These are phyloP conservation scores for Ganaspis sp. DNA, from an alignment of 1,140 invertebrate species.

Conservation along the genomic window DNA sequence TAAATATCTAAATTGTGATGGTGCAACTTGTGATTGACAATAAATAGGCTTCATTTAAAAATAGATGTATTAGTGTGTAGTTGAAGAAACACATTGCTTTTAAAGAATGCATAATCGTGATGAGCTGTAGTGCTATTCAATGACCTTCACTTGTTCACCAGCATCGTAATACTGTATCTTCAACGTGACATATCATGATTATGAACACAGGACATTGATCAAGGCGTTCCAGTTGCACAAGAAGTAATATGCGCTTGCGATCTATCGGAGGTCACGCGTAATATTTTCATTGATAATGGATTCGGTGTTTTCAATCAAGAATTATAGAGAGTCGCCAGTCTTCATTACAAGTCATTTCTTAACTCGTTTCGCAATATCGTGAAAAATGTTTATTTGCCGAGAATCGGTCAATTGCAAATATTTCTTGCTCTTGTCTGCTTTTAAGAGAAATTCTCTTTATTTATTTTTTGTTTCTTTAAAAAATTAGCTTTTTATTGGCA, in stretches of 20 bases:
- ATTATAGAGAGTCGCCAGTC: slow-evolving; percentile 3
- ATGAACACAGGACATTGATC: slow-evolving; percentile 23
- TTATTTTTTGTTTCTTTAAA: no score
- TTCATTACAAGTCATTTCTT: slow-evolving; percentile 1
- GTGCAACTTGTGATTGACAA: no score
- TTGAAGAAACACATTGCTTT: not conserved
- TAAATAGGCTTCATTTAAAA: not conserved
- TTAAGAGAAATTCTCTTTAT: no score
- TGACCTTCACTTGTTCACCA: not conserved
- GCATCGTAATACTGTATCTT: slow-evolving; percentile 1
- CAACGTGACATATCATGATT: slow-evolving; percentile 5
- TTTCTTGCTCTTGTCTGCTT: no score
- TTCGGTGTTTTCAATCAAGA: slow-evolving; percentile 18
- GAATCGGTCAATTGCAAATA: no score
- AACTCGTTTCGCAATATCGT: not conserved
- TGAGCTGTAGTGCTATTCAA: not conserved
- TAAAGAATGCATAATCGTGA: slow-evolving; percentile 1
- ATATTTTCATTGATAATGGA: slow-evolving; percentile 21
- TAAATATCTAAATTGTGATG: not conserved
- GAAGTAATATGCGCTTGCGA: slow-evolving; percentile 1
- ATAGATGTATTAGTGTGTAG: not conserved
- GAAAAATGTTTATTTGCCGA: not conserved
- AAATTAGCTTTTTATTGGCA: no score
- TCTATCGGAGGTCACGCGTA: slow-evolving; percentile 5
- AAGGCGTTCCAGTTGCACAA: slow-evolving; percentile 27